Evolutionary conservation across 2,797 vertebrate species (phyloP).

Genomic region (Tenualosa thibaudeaui): DNA sequence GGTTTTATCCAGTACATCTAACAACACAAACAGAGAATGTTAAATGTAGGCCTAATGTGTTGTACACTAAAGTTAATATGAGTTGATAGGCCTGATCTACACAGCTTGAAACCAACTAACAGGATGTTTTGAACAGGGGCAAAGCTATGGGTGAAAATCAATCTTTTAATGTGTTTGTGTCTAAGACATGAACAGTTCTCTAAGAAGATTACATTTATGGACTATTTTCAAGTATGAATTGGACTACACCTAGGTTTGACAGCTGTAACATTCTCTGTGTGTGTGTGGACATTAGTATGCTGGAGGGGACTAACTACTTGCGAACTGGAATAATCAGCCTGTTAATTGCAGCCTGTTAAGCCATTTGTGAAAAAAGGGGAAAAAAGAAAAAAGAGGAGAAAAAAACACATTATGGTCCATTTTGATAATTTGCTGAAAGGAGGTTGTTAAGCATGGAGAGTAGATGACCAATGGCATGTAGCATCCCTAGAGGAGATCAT

Average conservation of each 20-base stretch:
- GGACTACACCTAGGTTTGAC: background rate
- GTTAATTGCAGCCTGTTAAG: slow-evolving; percentile 49
- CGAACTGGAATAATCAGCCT: slow-evolving; percentile 55
- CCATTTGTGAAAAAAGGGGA: background rate
- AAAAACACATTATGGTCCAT: slow-evolving; percentile 51
- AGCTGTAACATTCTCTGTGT: background rate
- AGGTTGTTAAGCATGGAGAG: slow-evolving; percentile 29
- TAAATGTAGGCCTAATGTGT: background rate
- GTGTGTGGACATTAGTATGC: slow-evolving; percentile 45
- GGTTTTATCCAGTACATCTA: background rate
- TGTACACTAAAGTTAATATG: background rate
- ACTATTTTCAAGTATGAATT: background rate
- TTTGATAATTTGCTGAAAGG: slow-evolving; percentile 52
- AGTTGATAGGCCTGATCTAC: background rate
- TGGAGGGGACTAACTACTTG: slow-evolving; percentile 47
- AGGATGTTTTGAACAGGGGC: background rate
- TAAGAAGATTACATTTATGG: background rate
- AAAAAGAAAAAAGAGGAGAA: slow-evolving; percentile 21
- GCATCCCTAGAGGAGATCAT: slow-evolving; percentile 2
- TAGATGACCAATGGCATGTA: slow-evolving; percentile 32
- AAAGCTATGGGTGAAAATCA: background rate
- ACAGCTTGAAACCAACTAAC: background rate
- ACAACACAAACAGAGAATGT: background rate
- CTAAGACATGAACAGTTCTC: background rate
- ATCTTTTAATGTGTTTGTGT: background rate